These are phyloP conservation scores for Acropora yongei DNA, from an alignment of 64 coral and sea anemone genomes.

Conservation along the genomic window DNA sequence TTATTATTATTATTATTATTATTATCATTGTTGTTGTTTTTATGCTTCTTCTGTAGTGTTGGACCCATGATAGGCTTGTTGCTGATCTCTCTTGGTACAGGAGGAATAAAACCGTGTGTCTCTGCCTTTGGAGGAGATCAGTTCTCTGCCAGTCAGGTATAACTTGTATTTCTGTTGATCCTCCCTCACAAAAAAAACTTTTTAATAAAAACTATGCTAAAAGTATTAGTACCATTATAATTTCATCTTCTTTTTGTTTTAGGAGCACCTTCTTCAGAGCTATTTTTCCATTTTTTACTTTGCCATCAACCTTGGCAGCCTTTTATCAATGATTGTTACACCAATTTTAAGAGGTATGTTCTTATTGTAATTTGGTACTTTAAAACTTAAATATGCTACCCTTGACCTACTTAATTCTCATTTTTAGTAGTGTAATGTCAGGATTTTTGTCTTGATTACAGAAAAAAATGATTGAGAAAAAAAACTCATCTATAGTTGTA, in stretches of 20 bases:
- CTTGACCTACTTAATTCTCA: too few relatives aligned
- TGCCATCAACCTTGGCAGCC: slow-evolving; percentile 98
- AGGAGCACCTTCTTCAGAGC: slow-evolving; percentile 93
- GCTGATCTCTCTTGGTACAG: slow-evolving; percentile 93
- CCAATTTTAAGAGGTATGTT: slow-evolving; percentile 90
- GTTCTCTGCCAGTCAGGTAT: slow-evolving; percentile 83
- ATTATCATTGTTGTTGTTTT: too few relatives aligned
- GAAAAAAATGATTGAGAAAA: too few relatives aligned
- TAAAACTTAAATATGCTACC: too few relatives aligned
- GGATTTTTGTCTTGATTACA: too few relatives aligned
- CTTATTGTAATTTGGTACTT: too few relatives aligned
- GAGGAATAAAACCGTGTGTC: slow-evolving; percentile 97
- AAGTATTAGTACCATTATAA: neutral
- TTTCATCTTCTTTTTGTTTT: slow-evolving; percentile 27
- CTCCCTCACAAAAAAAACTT: too few relatives aligned
- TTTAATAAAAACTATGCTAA: neutral
- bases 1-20: neutral
- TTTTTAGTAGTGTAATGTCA: too few relatives aligned
- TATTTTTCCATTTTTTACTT: slow-evolving; percentile 99
- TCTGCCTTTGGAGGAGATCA: slow-evolving; percentile 99
- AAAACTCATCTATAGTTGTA: too few relatives aligned
- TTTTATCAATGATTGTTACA: slow-evolving; percentile 96
- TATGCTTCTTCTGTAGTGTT: slow-evolving; percentile 30
- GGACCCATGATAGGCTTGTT: slow-evolving; percentile 88
- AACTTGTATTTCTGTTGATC: too few relatives aligned